phyloP scores from a whole-genome alignment of 1,140 invertebrate genomes.

The Muscidifurax raptorellus region DNA sequence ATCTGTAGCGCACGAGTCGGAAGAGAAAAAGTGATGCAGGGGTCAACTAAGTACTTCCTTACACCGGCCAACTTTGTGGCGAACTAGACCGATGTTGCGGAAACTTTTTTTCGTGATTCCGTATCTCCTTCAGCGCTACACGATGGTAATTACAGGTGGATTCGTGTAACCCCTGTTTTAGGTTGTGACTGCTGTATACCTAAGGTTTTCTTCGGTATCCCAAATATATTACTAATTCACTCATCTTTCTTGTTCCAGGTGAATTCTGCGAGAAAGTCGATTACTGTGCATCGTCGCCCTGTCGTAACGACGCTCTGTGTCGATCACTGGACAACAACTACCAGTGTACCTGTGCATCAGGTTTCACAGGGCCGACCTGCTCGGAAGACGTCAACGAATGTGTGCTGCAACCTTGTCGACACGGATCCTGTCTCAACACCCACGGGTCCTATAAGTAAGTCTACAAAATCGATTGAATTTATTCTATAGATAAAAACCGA shows the following conservation, averaged over 20 bases:
- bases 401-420: conserved; percentile 83
- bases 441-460: conserved; percentile 93
- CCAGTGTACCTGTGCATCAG: conserved; percentile 89
- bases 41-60: neutral
- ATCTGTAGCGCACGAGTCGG: too few species aligned
- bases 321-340: conserved; percentile 84
- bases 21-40: too few species aligned
- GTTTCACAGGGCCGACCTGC: conserved; percentile 91
- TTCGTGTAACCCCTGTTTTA: neutral
- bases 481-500: too few species aligned
- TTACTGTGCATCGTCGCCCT: conserved; percentile 91
- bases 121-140: neutral
- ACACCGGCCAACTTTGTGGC: neutral
- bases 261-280: conserved; percentile 91
- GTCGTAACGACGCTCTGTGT: conserved; percentile 90
- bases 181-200: neutral
- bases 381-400: conserved; percentile 94
- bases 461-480: neutral
- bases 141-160: conserved; percentile 14
- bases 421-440: conserved; percentile 90
- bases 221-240: neutral
- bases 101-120: conserved; percentile 21
- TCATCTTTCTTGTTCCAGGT: conserved; percentile 77
- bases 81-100: conserved; percentile 25
- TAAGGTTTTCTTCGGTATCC: neutral